These are phyloP conservation scores for Andricus quercusramuli DNA, from an alignment of 2,888 invertebrate genomes.

Conservation along the genomic window DNA sequence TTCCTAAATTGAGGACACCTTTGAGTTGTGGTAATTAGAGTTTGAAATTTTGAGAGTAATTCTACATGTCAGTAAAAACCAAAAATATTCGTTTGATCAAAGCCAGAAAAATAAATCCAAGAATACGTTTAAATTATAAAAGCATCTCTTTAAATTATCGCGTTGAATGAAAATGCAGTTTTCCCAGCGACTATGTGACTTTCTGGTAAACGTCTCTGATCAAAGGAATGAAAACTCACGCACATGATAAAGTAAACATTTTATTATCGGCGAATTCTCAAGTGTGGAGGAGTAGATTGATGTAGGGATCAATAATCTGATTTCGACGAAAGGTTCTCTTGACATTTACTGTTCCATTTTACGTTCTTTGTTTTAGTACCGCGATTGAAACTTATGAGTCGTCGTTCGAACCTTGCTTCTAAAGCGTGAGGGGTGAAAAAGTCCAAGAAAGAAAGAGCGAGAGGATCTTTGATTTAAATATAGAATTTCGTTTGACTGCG, in stretches of 20 bases:
- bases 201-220: constrained; percentile 17
- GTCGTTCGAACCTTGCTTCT: neutral
- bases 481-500: constrained; percentile 66
- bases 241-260: constrained; percentile 19
- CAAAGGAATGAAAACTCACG: constrained; percentile 15
- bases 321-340: constrained; percentile 33
- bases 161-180: constrained; percentile 36
- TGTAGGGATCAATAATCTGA: constrained; percentile 33
- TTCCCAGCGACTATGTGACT: constrained; percentile 9
- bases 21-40: too few species aligned
- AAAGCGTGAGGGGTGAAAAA: constrained; percentile 10
- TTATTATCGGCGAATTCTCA: constrained; percentile 24
- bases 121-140: neutral
- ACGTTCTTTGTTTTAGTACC: constrained; percentile 29
- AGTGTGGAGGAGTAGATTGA: constrained; percentile 1
- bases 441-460: constrained; percentile 11
- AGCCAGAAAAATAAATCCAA: neutral
- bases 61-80: neutral
- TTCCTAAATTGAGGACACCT: too few species aligned
- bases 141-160: neutral
- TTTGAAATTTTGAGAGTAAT: too few species aligned
- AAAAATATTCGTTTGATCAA: neutral
- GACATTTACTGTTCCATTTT: constrained; percentile 28
- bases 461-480: constrained; percentile 67
- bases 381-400: constrained; percentile 30